Percentiles rank a stretch among this genome's conserved stretches.
Evolutionary conservation across 2,888 invertebrate species (phyloP).

Genomic region (Nyleta sp.): DNA sequence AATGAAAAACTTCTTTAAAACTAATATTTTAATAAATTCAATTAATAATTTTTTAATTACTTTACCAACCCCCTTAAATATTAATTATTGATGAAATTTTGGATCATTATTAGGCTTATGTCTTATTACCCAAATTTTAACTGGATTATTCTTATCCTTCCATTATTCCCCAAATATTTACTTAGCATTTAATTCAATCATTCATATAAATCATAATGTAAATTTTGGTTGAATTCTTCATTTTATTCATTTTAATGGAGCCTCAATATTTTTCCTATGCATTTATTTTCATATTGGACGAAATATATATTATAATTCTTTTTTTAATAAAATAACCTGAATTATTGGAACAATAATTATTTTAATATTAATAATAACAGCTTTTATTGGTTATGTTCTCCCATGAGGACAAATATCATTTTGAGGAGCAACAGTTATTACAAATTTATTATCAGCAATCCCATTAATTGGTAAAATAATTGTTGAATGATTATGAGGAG

Average conservation of each 20-base stretch:
- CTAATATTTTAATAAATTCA: conserved; percentile 83
- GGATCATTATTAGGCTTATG: conserved; percentile 87
- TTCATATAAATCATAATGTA: conserved; percentile 88
- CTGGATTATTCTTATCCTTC: conserved; percentile 88
- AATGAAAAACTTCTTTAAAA: conserved; percentile 64
- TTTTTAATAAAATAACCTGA: conserved; percentile 86
- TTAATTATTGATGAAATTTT: conserved; percentile 88
- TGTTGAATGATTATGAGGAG: conserved; percentile 90
- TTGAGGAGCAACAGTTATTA: conserved; percentile 92
- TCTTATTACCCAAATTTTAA: conserved; percentile 86
- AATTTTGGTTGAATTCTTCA: conserved; percentile 88
- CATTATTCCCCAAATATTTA: conserved; percentile 87
- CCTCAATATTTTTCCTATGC: conserved; percentile 89
- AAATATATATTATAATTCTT: conserved; percentile 85
- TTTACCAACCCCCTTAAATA: conserved; percentile 86
- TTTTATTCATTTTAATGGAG: conserved; percentile 88
- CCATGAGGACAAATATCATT: conserved; percentile 93
- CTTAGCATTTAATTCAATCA: conserved; percentile 86
- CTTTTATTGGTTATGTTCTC: conserved; percentile 90
- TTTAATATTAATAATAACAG: conserved; percentile 88
- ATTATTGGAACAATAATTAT: conserved; percentile 86
- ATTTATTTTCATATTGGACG: conserved; percentile 88
- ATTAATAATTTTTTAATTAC: conserved; percentile 85
- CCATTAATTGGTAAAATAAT: conserved; percentile 86
- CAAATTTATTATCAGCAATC: conserved; percentile 88